Evolutionary conservation across 2,888 invertebrate genomes (phyloP).

Genomic region (Chouioia cunea): DNA sequence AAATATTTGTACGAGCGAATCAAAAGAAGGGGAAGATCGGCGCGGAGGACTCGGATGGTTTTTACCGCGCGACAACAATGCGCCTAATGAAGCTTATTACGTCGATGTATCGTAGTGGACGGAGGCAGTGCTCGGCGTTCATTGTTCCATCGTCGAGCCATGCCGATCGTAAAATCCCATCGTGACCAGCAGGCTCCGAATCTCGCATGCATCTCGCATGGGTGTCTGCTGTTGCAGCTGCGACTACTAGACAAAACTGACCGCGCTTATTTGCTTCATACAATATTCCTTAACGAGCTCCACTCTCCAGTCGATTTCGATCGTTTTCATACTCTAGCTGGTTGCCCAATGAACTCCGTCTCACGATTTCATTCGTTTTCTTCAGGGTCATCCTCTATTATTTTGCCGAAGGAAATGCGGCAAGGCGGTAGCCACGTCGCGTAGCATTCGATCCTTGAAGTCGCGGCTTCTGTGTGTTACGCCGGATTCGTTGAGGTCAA

Average conservation of each 20-base stretch:
- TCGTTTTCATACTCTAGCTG: too few relatives aligned
- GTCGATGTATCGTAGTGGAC: conserved; percentile 60
- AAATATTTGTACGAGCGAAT: conserved; percentile 19
- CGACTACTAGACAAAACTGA: too few relatives aligned
- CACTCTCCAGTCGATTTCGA: background rate
- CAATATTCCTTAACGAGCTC: conserved; percentile 51
- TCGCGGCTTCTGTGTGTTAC: too few relatives aligned
- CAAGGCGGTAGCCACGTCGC: too few relatives aligned
- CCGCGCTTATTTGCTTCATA: conserved; percentile 52
- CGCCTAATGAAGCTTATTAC: conserved; percentile 67
- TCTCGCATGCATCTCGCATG: conserved; percentile 44
- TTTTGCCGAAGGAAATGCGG: too few relatives aligned
- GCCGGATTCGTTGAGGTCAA: too few relatives aligned
- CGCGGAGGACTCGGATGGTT: conserved; percentile 34
- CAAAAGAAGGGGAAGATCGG: conserved; percentile 36
- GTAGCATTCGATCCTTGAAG: too few relatives aligned
- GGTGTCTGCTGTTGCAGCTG: conserved; percentile 42
- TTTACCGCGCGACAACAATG: conserved; percentile 61
- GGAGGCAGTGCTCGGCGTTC: conserved; percentile 56
- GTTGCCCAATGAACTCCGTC: too few relatives aligned
- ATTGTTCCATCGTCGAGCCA: conserved; percentile 60
- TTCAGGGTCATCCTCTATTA: too few relatives aligned
- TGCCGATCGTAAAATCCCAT: conserved; percentile 57
- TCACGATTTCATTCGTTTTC: too few relatives aligned
- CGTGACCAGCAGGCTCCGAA: conserved; percentile 50